A percentile compares a stretch with the other conserved stretches of the same genome.
These are phyloP conservation scores for Bembecia ichneumoniformis DNA, from an alignment of 2,888 invertebrate species.

Conservation along the genomic window DNA sequence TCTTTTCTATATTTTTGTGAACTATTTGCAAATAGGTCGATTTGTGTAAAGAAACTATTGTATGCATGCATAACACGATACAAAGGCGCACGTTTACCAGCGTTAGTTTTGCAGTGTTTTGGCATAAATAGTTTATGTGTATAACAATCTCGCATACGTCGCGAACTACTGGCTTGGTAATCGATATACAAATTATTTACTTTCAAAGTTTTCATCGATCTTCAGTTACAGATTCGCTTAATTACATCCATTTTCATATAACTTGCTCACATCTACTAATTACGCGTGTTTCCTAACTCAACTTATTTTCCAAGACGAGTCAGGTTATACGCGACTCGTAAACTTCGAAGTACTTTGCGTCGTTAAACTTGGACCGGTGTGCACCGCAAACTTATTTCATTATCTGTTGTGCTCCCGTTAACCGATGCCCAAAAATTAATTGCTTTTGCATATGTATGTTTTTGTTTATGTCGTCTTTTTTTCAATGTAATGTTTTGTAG, in stretches of 20 bases:
- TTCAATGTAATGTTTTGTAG: no score
- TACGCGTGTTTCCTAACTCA: not conserved
- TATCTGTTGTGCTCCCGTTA: not conserved
- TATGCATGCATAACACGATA: no score
- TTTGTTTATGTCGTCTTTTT: no score
- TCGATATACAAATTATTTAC: no score
- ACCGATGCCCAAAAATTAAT: not conserved
- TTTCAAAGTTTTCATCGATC: not conserved
- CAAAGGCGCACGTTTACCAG: no score
- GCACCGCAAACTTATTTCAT: conserved; percentile 3
- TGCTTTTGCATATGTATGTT: not conserved
- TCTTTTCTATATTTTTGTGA: no score
- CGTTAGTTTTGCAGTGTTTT: no score
- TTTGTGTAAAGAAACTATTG: no score
- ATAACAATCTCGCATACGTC: no score
- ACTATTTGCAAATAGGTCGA: no score
- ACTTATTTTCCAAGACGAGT: conserved; percentile 4
- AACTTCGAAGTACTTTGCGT: conserved; percentile 3
- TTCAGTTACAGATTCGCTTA: not conserved
- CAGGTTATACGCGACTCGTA: not conserved
- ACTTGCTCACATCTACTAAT: not conserved
- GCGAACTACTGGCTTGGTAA: no score
- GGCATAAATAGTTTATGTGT: no score
- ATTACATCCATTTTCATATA: not conserved
- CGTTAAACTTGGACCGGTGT: not conserved